Percentiles rank a stretch among this genome's conserved stretches.
Conservation (phyloP, 2,113 vertebrate species). For the Gymnorhina tibicen region DNA sequence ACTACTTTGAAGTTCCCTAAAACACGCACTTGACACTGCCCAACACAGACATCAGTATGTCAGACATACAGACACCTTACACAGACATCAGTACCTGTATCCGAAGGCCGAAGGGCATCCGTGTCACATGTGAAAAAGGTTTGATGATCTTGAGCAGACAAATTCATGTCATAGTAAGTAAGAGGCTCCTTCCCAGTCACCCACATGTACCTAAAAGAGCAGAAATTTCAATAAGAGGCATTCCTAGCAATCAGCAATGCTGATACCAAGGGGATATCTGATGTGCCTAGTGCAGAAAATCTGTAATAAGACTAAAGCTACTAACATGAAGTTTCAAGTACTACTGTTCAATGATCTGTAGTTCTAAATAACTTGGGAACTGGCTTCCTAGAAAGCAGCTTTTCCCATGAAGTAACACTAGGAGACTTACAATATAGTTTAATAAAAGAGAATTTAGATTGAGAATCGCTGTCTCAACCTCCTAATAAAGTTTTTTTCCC, state of each 20-base stretch:
- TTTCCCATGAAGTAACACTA: not conserved
- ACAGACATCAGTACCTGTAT: slow-evolving; percentile 77
- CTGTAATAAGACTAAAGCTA: not conserved
- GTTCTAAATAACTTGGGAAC: not conserved
- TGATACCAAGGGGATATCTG: no score
- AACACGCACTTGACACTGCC: fast-evolving
- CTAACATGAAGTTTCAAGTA: not conserved
- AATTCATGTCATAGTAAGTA: slow-evolving; percentile 98
- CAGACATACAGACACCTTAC: no score
- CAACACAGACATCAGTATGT: no score
- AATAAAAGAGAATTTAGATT: not conserved
- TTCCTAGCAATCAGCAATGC: not conserved
- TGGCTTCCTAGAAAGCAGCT: not conserved
- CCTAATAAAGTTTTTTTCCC: not conserved
- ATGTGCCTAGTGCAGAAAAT: not conserved
- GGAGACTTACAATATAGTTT: not conserved
- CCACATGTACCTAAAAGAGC: slow-evolving; percentile 87
- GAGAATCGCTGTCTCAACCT: not conserved
- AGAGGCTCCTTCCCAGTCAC: slow-evolving; percentile 97
- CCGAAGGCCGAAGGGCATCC: slow-evolving; percentile 88
- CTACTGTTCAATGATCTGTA: not conserved
- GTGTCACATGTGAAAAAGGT: slow-evolving; percentile 97
- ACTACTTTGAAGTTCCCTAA: no score
- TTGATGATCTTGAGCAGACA: slow-evolving; percentile 98
- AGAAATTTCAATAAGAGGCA: not conserved